A percentile compares a stretch with the other conserved stretches of the same genome.
Evolutionary conservation across 2,113 vertebrate genomes (phyloP).

Genomic region (Epinephelus lanceolatus): DNA sequence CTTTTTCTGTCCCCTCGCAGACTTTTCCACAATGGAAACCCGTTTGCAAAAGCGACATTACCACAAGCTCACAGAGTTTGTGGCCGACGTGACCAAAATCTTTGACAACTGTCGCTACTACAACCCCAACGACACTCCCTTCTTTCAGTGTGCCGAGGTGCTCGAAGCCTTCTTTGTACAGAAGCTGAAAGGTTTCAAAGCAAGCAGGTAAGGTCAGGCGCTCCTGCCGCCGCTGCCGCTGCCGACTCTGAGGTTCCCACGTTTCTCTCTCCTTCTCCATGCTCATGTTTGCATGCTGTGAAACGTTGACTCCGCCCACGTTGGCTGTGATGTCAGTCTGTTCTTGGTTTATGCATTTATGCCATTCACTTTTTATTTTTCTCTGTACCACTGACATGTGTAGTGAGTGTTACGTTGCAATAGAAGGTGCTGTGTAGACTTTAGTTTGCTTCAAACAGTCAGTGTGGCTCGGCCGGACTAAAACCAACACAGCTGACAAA

Average conservation of each 20-base stretch:
- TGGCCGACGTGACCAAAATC: conserved; percentile 99
- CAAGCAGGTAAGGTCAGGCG: conserved; percentile 91
- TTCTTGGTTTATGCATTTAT: conserved; percentile 3
- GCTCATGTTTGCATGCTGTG: neutral
- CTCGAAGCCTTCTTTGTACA: conserved; percentile 99
- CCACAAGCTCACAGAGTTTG: conserved; percentile 98
- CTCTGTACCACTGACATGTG: conserved; percentile 42
- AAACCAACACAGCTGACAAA: conserved; percentile 20
- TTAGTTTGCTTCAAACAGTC: neutral
- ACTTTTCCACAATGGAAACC: conserved; percentile 98
- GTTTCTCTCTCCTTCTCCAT: neutral
- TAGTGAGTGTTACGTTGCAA: neutral
- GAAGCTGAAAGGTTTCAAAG: conserved; percentile 99
- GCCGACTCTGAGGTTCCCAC: neutral
- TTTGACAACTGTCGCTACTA: conserved; percentile 99
- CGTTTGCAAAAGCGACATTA: conserved; percentile 95
- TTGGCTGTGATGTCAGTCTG: conserved; percentile 7
- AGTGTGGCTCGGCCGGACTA: conserved; percentile 23
- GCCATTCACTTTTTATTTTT: conserved; percentile 17
- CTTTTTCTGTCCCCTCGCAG: conserved; percentile 72
- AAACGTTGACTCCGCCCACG: neutral
- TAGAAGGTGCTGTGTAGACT: conserved; percentile 25
- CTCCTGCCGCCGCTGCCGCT: neutral
- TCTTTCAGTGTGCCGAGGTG: conserved; percentile 98
- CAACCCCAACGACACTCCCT: conserved; percentile 98